Conservation (phyloP, 1,140 invertebrate genomes). For the Nomia melanderi region DNA sequence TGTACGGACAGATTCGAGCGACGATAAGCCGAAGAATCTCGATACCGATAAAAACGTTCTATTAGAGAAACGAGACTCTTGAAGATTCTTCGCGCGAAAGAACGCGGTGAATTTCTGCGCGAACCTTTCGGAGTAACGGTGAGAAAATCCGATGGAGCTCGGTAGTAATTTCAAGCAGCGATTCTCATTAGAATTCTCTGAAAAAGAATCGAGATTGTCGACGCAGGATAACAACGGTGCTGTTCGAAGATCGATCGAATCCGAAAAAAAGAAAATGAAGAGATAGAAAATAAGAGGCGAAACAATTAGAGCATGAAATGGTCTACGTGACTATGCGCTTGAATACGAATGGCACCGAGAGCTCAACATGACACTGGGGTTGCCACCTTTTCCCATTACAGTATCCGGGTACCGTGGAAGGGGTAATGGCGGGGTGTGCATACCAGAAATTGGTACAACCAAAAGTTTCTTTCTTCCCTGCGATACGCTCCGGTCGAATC, state of each 20-base stretch:
- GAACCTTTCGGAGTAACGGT: no score
- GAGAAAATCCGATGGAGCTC: no score
- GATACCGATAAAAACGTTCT: not conserved
- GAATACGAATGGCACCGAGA: constrained; percentile 21
- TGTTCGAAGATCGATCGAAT: no score
- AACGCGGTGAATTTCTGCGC: no score
- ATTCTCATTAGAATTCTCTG: no score
- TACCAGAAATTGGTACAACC: not conserved
- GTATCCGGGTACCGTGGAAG: not conserved
- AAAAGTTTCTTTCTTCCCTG: not conserved
- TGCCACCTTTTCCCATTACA: constrained; percentile 6
- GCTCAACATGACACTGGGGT: not conserved
- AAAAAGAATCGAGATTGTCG: no score
- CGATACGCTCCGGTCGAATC: no score
- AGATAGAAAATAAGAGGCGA: not conserved
- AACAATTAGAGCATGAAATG: not conserved
- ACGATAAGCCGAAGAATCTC: not conserved
- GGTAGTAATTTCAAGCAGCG: no score
- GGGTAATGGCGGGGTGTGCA: not conserved
- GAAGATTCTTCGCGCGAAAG: no score
- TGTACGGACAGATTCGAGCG: not conserved
- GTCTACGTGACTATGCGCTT: constrained; percentile 27
- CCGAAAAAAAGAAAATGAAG: not conserved
- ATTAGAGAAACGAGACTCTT: not conserved
- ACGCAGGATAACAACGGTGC: no score